Conservation (phyloP, 2,888 invertebrate genomes). For the Drosophila lutescens region DNA sequence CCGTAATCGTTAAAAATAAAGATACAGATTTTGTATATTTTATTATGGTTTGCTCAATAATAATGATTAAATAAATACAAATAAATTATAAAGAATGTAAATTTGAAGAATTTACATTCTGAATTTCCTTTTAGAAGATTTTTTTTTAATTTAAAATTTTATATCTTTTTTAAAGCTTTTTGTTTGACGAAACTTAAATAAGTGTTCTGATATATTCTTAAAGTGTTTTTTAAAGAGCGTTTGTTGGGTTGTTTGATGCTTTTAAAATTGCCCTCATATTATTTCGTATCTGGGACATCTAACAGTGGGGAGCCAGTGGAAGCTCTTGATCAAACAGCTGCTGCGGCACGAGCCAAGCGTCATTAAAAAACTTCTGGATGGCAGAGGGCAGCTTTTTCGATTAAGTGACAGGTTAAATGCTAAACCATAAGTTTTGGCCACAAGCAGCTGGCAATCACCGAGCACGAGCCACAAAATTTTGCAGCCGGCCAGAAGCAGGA, state of each 20-base stretch:
- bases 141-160: too few species aligned
- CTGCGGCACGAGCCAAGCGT: constrained; percentile 37
- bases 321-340: constrained; percentile 25
- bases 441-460: constrained; percentile 53
- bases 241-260: background rate
- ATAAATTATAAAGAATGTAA: too few species aligned
- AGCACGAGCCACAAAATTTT: constrained; percentile 69
- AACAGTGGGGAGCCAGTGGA: constrained; percentile 11
- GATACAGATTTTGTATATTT: too few species aligned
- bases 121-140: too few species aligned
- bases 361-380: constrained; percentile 34
- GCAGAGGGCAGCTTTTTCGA: constrained; percentile 51
- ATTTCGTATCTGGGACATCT: constrained; percentile 23
- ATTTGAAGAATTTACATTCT: too few species aligned
- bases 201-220: background rate
- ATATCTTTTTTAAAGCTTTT: too few species aligned
- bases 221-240: background rate
- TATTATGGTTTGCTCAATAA: too few species aligned
- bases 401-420: constrained; percentile 73
- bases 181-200: too few species aligned
- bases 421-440: constrained; percentile 51
- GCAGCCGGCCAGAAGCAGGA: constrained; percentile 52
- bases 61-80: too few species aligned
- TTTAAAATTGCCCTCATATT: background rate
- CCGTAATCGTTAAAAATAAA: too few species aligned